A percentile compares a stretch with the other conserved stretches of the same genome.
phyloP scores from a whole-genome alignment of 2,113 vertebrate genomes.

The Pyxicephalus adspersus region DNA sequence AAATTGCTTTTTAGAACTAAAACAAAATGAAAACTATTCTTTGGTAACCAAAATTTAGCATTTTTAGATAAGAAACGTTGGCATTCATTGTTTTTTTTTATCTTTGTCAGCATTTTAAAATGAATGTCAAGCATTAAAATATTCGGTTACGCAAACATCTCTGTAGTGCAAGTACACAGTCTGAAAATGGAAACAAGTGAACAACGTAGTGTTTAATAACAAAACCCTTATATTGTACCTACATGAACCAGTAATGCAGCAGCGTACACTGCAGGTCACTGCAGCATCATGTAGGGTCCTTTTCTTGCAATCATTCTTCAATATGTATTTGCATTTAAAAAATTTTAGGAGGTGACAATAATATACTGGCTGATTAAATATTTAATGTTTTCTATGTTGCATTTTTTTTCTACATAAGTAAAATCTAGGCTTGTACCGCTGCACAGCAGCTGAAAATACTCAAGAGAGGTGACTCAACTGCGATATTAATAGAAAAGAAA shows the following conservation, averaged over 20 bases:
- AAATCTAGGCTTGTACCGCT: slow-evolving; percentile 52
- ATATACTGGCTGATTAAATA: slow-evolving; percentile 5
- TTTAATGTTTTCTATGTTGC: too few relatives aligned
- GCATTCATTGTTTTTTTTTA: slow-evolving; percentile 22
- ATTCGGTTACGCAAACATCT: slow-evolving; percentile 69
- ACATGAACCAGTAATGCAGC: neutral
- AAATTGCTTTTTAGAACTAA: slow-evolving; percentile 63
- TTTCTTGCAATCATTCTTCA: neutral
- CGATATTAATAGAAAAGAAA: slow-evolving; percentile 51
- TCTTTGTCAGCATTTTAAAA: slow-evolving; percentile 58
- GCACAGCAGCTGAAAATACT: slow-evolving; percentile 64
- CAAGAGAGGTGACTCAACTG: slow-evolving; percentile 58
- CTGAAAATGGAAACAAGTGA: slow-evolving; percentile 54
- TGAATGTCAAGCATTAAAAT: slow-evolving; percentile 63
- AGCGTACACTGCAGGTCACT: slow-evolving; percentile 29
- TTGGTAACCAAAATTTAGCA: slow-evolving; percentile 80
- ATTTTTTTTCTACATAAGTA: slow-evolving; percentile 4
- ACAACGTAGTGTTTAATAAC: slow-evolving; percentile 1
- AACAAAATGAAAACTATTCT: slow-evolving; percentile 80
- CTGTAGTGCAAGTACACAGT: slow-evolving; percentile 74
- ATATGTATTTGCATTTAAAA: neutral
- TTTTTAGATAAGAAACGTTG: slow-evolving; percentile 61
- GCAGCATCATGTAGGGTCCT: slow-evolving; percentile 57
- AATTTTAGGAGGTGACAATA: slow-evolving; percentile 54
- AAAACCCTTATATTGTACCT: neutral